Conservation (phyloP, 1,140 invertebrate genomes). For the Drosophila eugracilis region DNA sequence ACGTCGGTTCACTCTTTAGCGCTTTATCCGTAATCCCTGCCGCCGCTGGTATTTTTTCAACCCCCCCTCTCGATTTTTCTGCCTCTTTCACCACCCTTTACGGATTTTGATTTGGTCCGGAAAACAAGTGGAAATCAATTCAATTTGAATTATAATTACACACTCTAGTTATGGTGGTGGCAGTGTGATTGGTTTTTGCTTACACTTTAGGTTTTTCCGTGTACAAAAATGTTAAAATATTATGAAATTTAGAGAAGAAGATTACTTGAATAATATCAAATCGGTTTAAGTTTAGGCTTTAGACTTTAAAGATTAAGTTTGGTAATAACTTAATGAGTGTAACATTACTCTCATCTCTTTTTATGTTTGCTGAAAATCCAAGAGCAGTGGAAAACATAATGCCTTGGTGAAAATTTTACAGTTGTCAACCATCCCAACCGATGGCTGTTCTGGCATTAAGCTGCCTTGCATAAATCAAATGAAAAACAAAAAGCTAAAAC, state of each 20-base stretch:
- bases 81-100: conserved; percentile 4
- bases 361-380: not conserved
- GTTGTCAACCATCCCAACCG: conserved; percentile 51
- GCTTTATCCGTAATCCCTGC: conserved; percentile 6
- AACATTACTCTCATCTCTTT: not conserved
- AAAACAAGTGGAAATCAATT: conserved; percentile 40
- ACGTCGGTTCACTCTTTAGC: conserved; percentile 28
- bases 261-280: not conserved
- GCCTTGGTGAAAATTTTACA: conserved; percentile 6
- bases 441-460: conserved; percentile 70
- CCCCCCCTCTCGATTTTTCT: too few relatives aligned
- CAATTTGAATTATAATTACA: conserved; percentile 32
- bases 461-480: conserved; percentile 73
- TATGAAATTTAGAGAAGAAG: too few relatives aligned
- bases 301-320: too few relatives aligned
- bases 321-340: not conserved
- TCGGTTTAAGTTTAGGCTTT: too few relatives aligned
- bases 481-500: conserved; percentile 57
- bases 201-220: too few relatives aligned
- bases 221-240: too few relatives aligned
- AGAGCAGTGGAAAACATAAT: conserved; percentile 3
- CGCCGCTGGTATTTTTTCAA: too few relatives aligned
- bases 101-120: conserved; percentile 20
- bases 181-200: not conserved
- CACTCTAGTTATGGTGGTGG: not conserved